Conservation (phyloP, 1,140 invertebrate species). For the Cotesia typhae region DNA sequence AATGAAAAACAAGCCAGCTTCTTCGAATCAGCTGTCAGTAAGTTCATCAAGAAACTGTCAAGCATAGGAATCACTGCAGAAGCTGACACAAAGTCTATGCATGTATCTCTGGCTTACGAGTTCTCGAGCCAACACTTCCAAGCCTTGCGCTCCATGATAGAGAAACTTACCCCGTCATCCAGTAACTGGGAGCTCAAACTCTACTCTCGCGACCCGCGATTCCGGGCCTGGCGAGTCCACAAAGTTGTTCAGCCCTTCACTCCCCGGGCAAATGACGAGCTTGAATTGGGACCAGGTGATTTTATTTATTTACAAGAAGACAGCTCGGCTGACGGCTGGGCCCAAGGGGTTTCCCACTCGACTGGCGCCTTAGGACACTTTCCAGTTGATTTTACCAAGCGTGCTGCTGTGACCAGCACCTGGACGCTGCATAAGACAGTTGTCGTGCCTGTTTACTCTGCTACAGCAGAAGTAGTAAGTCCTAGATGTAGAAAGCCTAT, state of each 20-base stretch:
- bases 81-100: constrained; percentile 83
- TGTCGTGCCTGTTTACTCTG: constrained; percentile 60
- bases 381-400: constrained; percentile 82
- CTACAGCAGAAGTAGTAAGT: constrained; percentile 40
- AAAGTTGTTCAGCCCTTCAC: constrained; percentile 83
- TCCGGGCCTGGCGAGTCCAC: constrained; percentile 76
- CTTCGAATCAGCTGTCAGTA: constrained; percentile 77
- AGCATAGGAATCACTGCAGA: constrained; percentile 75
- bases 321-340: constrained; percentile 84
- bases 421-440: constrained; percentile 86
- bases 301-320: constrained; percentile 82
- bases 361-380: constrained; percentile 82
- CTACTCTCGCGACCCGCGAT: constrained; percentile 82
- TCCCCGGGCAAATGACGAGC: constrained; percentile 81
- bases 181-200: constrained; percentile 86
- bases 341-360: constrained; percentile 86
- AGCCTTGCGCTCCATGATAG: constrained; percentile 76
- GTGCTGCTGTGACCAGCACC: constrained; percentile 86
- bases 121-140: constrained; percentile 79
- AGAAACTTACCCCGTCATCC: constrained; percentile 73
- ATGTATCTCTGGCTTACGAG: constrained; percentile 89
- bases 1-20: constrained; percentile 79
- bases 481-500: constrained; percentile 56
- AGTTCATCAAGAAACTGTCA: constrained; percentile 80
- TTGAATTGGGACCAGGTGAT: constrained; percentile 86